Base-by-base conservation (phyloP, 2,797 vertebrate species). In the Tapirus indicus region DNA sequence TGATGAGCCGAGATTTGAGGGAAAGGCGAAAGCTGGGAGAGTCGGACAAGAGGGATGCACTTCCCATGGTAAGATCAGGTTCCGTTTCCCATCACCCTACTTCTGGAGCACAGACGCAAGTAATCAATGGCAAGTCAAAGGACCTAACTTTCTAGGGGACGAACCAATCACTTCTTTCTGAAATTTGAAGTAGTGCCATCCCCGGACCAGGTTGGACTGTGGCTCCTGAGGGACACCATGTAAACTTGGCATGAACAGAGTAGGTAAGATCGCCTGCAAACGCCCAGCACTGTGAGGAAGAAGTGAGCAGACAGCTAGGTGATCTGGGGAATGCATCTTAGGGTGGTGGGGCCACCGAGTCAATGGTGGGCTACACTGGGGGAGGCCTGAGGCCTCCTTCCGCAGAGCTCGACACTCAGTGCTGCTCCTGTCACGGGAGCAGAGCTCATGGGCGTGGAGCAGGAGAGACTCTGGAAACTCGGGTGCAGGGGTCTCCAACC, bases 291-390 rank as follows among this genome's bases (percentile, higher is more conserved):
- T 0, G 20, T 10, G 23, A 41, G n/a, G 12, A 29, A 17, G n/a
- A 18, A 20, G 20, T 41, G 8, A 2, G 32, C 3, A 0, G 62
- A 29, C 2, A 16, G 44, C 32, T 10, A 0, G 72, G 18, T 17
- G 10, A 12, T 5, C 3, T 2, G 7, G 56, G 18, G 10, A 6
- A 1, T 6, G 58, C 1, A 21, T 27, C 8, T 25, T 17, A 9
- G 41, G 44, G 71, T 25, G 0, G 10, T 17, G 25, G 80, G 20
- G 1, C 38, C 27, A 1, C 0, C 0, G 11, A 5, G 18, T 47
- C 7, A 0, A 6, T 0, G 0, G 16, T 1, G 54, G 64, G 10
- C 60, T 3, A 16, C 1, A 0, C 16, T 0, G 20, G 17, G 1
- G 54, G 35, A 14, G 35, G 10, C 18, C 27, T 1, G 5, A 0